Evolutionary conservation across 2,888 invertebrate species (phyloP).

Genomic region (Nymphalis c-album): DNA sequence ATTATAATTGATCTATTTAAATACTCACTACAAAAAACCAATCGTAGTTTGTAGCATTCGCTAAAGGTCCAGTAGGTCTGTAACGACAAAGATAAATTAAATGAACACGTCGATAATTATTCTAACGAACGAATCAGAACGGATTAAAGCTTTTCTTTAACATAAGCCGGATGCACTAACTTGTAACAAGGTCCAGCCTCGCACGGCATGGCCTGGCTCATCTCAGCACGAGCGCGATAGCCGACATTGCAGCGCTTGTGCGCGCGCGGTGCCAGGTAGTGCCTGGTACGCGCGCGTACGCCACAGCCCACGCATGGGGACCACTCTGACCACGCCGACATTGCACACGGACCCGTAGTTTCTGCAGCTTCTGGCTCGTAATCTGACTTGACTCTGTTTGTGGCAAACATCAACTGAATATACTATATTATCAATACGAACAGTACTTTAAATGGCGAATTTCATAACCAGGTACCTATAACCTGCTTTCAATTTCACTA

Average conservation of each 20-base stretch:
- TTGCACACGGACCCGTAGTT: conserved; percentile 80
- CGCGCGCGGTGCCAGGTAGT: conserved; percentile 83
- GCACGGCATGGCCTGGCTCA: conserved; percentile 74
- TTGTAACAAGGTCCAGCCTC: conserved; percentile 67
- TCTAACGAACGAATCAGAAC: not conserved
- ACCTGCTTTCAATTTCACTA: too few species aligned
- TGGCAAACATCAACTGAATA: not conserved
- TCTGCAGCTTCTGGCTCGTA: conserved; percentile 74
- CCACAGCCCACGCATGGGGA: conserved; percentile 87
- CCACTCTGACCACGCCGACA: conserved; percentile 89
- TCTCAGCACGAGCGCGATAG: conserved; percentile 60
- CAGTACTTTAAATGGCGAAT: too few species aligned
- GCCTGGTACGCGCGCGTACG: conserved; percentile 85
- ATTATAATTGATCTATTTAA: not conserved
- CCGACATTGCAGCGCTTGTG: conserved; percentile 83
- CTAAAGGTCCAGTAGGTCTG: conserved; percentile 58
- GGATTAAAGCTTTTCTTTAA: not conserved
- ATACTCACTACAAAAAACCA: conserved; percentile 71
- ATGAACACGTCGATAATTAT: not conserved
- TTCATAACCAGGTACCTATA: too few species aligned
- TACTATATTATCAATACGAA: too few species aligned
- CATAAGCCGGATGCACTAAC: conserved; percentile 44
- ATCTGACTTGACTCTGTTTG: conserved; percentile 63
- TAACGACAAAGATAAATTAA: conserved; percentile 23
- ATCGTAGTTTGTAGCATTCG: conserved; percentile 63